These are phyloP conservation scores for Sorex maritimensis DNA, from an alignment of 2,797 vertebrate genomes.

Conservation along the genomic window DNA sequence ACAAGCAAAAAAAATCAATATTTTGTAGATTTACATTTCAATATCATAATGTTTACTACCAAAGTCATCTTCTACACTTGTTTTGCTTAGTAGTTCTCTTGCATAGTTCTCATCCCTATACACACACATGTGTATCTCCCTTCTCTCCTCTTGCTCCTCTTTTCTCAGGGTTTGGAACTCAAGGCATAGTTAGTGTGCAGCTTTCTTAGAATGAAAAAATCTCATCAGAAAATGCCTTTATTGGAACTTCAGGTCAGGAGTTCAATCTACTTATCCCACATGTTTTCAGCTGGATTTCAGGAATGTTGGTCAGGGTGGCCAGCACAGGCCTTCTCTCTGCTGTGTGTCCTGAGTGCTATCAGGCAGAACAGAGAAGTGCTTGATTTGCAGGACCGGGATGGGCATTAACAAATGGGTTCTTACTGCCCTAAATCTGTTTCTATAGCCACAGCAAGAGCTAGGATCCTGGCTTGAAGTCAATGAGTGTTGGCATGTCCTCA, in stretches of 20 bases:
- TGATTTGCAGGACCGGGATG: not conserved
- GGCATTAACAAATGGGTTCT: slow-evolving; percentile 22
- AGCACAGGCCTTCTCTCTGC: not conserved
- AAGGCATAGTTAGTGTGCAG: slow-evolving; percentile 12
- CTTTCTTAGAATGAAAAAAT: slow-evolving; percentile 50
- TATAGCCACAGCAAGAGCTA: slow-evolving; percentile 39
- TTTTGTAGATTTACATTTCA: slow-evolving; percentile 44
- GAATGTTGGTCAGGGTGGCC: slow-evolving; percentile 27
- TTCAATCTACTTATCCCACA: slow-evolving; percentile 61
- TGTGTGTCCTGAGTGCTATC: not conserved
- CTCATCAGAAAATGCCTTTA: slow-evolving; percentile 51
- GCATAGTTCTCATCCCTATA: not conserved
- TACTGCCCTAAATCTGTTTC: slow-evolving; percentile 34
- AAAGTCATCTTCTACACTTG: not conserved
- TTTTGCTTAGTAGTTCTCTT: not conserved
- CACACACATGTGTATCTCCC: too few relatives aligned
- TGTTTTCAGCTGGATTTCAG: slow-evolving; percentile 58
- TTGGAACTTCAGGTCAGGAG: slow-evolving; percentile 38
- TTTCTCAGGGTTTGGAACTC: slow-evolving; percentile 31
- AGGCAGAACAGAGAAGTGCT: slow-evolving; percentile 26
- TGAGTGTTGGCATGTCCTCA: not conserved
- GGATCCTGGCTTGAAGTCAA: not conserved
- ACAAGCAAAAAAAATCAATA: not conserved
- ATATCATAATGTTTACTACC: not conserved
- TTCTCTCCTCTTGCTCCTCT: not conserved